Evolutionary conservation across 2,888 invertebrate species (phyloP), one percentile per base, ranked within the genome.

Genomic region (Diaphora mendica): DNA sequence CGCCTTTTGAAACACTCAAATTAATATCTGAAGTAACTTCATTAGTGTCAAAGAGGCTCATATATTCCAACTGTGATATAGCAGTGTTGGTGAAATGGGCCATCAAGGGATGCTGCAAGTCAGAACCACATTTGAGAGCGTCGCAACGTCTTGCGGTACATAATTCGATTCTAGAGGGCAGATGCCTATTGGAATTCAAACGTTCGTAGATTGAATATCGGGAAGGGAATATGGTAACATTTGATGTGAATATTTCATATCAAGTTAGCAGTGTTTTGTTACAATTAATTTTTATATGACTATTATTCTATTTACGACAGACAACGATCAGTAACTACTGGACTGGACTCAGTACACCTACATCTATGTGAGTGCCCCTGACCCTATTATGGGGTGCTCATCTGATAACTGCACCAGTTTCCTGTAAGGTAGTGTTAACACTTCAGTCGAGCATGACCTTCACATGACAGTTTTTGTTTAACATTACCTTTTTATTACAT

Each of bases 91-190:
- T 69, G 72, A 79, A 82, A 82, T 76, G 64, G 73, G 66, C 69
- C 68, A 71, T 72, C 64, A 59, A 67, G 42, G n/a, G 59, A 59
- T 17, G 17, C 15, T 64, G 55, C 33, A 51, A 59, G 33, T 33
- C 64, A 68, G 26, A 64, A 77, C 74, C 76, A 35, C 74, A 76
- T 76, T 72, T 68, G 67, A 67, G 73, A 62, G 74, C 23, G 35
- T 42, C 44, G 74, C 68, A 51, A 66, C 79, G 48, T 77, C 82
- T 79, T 79, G 74, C 33, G 84, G 82, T 79, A 59, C 64, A 74
- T 83, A 81, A 82, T 79, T 78, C 55, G 67, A 81, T 82, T 73
- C 70, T 48, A 33, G 64, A 7, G 33, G 39, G 48, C 26, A 51
- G 30, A 69, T 39, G 30, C n/a, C 73, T 65, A 73, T 73, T 73